phyloP scores from a whole-genome alignment of 2,797 vertebrate genomes.

The Gouania willdenowi region DNA sequence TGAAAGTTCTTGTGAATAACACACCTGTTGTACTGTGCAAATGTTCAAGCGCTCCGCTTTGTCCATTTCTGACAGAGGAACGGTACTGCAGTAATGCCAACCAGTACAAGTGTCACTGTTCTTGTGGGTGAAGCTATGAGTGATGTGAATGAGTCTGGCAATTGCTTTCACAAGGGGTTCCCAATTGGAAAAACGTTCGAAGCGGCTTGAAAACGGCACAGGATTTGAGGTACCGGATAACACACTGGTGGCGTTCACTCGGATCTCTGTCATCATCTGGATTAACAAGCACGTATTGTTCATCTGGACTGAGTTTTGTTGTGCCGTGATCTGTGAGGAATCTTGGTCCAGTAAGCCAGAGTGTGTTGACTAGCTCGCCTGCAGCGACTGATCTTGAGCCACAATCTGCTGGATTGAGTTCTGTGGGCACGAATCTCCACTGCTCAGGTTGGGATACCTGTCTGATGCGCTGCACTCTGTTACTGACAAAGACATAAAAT shows the following conservation, averaged over 20 bases:
- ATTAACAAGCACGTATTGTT: not conserved
- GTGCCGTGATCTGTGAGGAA: not conserved
- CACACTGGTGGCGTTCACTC: not conserved
- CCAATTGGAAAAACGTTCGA: not conserved
- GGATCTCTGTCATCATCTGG: not conserved
- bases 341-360: conserved; percentile 3
- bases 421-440: conserved; percentile 1
- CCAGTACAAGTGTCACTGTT: not conserved
- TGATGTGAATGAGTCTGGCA: not conserved
- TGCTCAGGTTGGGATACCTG: not conserved
- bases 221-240: not conserved
- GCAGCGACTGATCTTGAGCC: not conserved
- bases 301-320: not conserved
- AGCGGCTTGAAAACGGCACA: no score
- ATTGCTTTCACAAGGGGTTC: not conserved
- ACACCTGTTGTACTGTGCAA: not conserved
- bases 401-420: conserved; percentile 6
- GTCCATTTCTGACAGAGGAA: not conserved
- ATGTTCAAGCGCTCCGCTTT: not conserved
- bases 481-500: conserved; percentile 1
- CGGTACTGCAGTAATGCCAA: conserved; percentile 1
- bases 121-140: not conserved
- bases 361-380: not conserved
- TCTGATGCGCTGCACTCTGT: conserved; percentile 1
- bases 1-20: not conserved